Percentiles rank a stretch among this genome's conserved stretches.
Evolutionary conservation across 1,140 invertebrate species (phyloP).

Genomic region (Trialeurodes vaporariorum): DNA sequence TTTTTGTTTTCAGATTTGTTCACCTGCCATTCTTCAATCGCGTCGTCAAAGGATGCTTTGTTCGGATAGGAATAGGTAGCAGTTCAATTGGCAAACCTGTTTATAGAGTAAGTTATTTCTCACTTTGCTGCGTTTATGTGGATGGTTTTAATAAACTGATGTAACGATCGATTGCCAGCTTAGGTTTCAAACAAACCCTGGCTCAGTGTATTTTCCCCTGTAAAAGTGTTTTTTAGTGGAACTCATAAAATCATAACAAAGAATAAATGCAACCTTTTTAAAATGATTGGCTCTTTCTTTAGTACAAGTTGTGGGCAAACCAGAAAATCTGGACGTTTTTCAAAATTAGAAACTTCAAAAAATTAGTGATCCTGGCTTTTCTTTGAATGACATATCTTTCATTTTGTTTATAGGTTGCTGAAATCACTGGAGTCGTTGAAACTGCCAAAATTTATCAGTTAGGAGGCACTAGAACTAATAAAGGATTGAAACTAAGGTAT

Average conservation of each 20-base stretch:
- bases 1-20: conserved; percentile 52
- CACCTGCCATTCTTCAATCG: conserved; percentile 91
- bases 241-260: too few species aligned
- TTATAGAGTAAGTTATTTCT: conserved; percentile 53
- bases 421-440: conserved; percentile 90
- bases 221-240: too few species aligned
- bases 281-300: too few species aligned
- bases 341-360: conserved; percentile 1
- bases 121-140: too few species aligned
- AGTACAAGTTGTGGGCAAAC: too few species aligned
- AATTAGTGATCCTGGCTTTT: neutral
- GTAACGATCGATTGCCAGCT: too few species aligned
- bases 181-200: too few species aligned
- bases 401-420: conserved; percentile 51
- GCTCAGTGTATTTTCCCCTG: too few species aligned
- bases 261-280: too few species aligned
- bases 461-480: conserved; percentile 85
- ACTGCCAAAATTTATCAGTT: conserved; percentile 90
- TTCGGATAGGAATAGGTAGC: conserved; percentile 90
- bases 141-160: too few species aligned
- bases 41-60: conserved; percentile 85
- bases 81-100: conserved; percentile 69
- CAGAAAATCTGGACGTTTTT: too few species aligned
- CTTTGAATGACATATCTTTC: neutral
- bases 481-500: conserved; percentile 53